Conservation (phyloP, 2,797 vertebrate genomes). For the Fistularia tabacaria region DNA sequence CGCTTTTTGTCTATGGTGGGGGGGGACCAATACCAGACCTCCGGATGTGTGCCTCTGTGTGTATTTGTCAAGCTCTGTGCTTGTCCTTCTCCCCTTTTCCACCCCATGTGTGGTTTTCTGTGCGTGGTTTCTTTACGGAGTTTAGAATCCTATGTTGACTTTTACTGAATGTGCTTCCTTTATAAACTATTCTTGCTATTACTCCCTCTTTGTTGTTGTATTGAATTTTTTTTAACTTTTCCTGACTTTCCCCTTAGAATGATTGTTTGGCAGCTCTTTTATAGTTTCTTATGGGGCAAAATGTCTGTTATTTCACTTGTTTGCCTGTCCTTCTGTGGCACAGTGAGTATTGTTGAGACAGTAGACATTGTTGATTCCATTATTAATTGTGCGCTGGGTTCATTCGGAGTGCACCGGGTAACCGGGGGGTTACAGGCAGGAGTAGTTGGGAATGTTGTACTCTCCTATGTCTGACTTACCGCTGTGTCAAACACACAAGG, state of each 20-base stretch:
- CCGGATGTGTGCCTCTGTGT: constrained; percentile 45
- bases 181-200: constrained; percentile 31
- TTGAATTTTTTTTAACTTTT: not conserved
- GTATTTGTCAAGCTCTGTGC: constrained; percentile 40
- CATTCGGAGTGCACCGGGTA: constrained; percentile 70
- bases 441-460: constrained; percentile 25
- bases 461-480: constrained; percentile 5
- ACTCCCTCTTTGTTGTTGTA: constrained; percentile 9
- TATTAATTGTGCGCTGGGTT: constrained; percentile 74
- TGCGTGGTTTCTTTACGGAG: constrained; percentile 20
- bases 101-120: constrained; percentile 22
- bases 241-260: not conserved
- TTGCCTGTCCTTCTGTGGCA: constrained; percentile 19
- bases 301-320: constrained; percentile 19
- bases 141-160: not conserved
- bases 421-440: constrained; percentile 66
- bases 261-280: constrained; percentile 4
- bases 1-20: constrained; percentile 53
- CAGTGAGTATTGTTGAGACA: constrained; percentile 45
- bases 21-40: constrained; percentile 48
- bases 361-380: constrained; percentile 68
- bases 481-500: constrained; percentile 11
- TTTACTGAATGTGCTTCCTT: not conserved
- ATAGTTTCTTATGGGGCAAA: constrained; percentile 24
- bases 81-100: constrained; percentile 32